Evolutionary conservation across 2,888 invertebrate genomes (phyloP), one percentile per base, ranked within the genome.

Genomic region (Drosophila mimetica): DNA sequence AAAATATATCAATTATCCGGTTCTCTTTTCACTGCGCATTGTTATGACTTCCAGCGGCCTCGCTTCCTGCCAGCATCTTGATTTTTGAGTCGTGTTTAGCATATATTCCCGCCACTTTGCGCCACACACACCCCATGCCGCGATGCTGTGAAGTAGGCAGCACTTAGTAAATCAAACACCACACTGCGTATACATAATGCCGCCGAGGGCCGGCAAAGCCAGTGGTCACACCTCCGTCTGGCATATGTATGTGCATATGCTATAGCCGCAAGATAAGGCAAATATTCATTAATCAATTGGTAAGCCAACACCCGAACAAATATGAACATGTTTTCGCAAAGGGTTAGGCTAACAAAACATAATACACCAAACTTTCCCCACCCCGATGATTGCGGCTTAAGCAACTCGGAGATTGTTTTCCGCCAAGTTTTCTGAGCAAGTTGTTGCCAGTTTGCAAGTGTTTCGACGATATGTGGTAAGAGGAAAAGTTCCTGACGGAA

Each of bases 281-380:
- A 36, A 69, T 44, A 69, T 57, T 30, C 32, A 46, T 51, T 67
- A 51, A 48, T 69, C 48, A 69, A 69, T 51, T 67, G 55, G 67
- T 69, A 67, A 67, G 37, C 37, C 57, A 51, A 69, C 57, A 69
- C 69, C 44, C 37, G 1, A 14, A n/a, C 28, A 55, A 67, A 67
- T 46, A 69, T 55, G n/a, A 67, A n/a, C 48, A 30, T 41, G 28
- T 42, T 64, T 30, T 36, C 28, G 28, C 11, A 32, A 63, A 36
- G 64, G 63, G 64, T 32, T 50, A 6, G 63, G 34, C 63, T 18
- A 46, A 16, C 20, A 16, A 18, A 18, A 42, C 20, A 32, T 30
- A 53, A 32, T 30, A 53, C 8, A 13, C 7, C 28, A 59, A 46
- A 59, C 60, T 60, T 57, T 60, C 28, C 53, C 25, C 18, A 20